Base-by-base conservation (phyloP, 64 coral and sea anemone species). In the Actinia equina region DNA sequence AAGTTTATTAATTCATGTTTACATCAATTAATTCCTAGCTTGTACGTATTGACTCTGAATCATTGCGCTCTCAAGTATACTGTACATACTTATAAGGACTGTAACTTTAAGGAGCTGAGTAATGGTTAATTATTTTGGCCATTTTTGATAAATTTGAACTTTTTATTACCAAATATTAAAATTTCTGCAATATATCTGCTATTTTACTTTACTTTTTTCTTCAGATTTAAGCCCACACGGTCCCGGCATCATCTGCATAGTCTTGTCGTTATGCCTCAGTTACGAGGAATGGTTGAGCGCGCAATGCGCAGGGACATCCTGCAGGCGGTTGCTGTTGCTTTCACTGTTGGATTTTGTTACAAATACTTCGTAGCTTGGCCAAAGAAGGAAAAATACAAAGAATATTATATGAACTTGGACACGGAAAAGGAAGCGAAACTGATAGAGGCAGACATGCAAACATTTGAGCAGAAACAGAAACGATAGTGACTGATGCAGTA, bases 321-420 rank as follows among this genome's bases (percentile, higher is more conserved):
- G 9, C 77, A 80, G 45, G 53, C 87, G 45, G 55, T 82, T 17
- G 55, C 30, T 20, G 2, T 82, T 61, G 87, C 77, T 23, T 60
- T 89, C 22, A 37, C 78, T 9, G 56, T 22, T 45, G 87, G 87
- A 13, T 82, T 81, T 45, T 56, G 87, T 23, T 89, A 89, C 56
- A 89, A 89, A 53, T 69, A 64, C 64, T 89, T 89, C 46, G 78
- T 89, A 20, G 87, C 87, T 82, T 89, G 87, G 87, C 87, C 87
- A 89, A 89, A 57, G 78, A 89, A 52, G 49, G 59, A 89, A 77
- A 60, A 41, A 25, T 89, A 89, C 59, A 52, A 80, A 20, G 79
- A 89, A 7, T 89, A 82, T 83, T 82, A 89, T 44, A 43, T 13
- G 0, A 82, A 82, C 18, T 70, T 89, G 41, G 87, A 89, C 42